These are phyloP conservation scores for Anoura caudifer DNA, from an alignment of 2,113 vertebrate species.

Conservation along the genomic window DNA sequence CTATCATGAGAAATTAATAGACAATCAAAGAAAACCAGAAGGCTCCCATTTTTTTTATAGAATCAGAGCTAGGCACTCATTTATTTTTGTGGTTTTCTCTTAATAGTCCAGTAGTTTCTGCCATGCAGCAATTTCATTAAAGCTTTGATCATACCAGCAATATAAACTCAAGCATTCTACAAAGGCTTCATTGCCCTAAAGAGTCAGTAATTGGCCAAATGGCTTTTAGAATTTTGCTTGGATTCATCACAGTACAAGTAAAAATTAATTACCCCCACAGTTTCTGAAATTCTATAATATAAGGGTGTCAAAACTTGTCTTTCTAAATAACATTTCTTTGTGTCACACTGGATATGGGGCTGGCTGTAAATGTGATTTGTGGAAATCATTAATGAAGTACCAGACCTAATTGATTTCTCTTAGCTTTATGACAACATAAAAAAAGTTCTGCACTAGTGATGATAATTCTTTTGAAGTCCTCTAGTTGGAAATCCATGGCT, in stretches of 20 bases:
- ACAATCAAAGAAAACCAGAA: conserved; percentile 79
- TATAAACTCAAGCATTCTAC: conserved; percentile 76
- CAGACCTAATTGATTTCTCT: conserved; percentile 85
- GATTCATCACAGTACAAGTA: conserved; percentile 80
- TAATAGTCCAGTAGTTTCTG: conserved; percentile 77
- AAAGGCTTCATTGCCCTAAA: conserved; percentile 79
- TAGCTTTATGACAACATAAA: conserved; percentile 82
- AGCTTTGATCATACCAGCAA: conserved; percentile 72
- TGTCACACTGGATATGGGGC: conserved; percentile 70
- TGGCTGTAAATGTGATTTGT: conserved; percentile 86
- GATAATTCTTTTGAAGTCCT: conserved; percentile 77
- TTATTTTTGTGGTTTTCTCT: conserved; percentile 80
- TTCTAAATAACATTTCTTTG: conserved; percentile 76
- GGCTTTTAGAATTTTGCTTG: conserved; percentile 81
- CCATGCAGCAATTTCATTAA: conserved; percentile 79
- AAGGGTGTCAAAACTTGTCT: conserved; percentile 80
- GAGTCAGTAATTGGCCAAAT: conserved; percentile 80
- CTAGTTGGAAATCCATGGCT: conserved; percentile 47
- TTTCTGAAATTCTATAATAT: conserved; percentile 74
- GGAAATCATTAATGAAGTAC: conserved; percentile 82
- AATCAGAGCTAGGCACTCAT: conserved; percentile 74
- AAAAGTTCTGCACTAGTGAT: conserved; percentile 75
- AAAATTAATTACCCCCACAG: conserved; percentile 84
- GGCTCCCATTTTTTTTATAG: conserved; percentile 51
- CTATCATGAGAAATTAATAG: conserved; percentile 78